Percentiles rank a stretch among this genome's conserved stretches.
These are phyloP conservation scores for Andrena praecox DNA, from an alignment of 2,888 invertebrate genomes.

Conservation along the genomic window DNA sequence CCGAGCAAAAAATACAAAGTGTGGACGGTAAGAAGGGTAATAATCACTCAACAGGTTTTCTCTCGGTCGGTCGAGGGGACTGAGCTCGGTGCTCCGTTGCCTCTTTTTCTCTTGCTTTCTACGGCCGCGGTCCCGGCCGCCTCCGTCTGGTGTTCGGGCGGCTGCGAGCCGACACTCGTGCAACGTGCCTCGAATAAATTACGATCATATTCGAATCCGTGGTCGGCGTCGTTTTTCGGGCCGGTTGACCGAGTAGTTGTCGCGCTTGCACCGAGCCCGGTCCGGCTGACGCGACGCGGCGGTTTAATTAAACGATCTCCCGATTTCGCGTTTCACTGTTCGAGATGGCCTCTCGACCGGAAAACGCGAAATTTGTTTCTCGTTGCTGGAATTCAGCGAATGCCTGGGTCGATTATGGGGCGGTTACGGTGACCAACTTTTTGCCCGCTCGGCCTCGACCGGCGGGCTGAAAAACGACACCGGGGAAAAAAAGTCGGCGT, in stretches of 20 bases:
- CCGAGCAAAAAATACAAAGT: slow-evolving; percentile 13
- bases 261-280: not conserved
- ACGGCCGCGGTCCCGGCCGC: slow-evolving; percentile 15
- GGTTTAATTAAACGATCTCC: slow-evolving; percentile 66
- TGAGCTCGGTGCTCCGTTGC: slow-evolving; percentile 17
- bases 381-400: slow-evolving; percentile 27
- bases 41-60: slow-evolving; percentile 70
- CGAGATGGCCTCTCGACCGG: slow-evolving; percentile 50
- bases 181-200: slow-evolving; percentile 69
- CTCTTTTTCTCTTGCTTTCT: slow-evolving; percentile 13
- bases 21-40: slow-evolving; percentile 39
- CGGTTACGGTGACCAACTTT: slow-evolving; percentile 10
- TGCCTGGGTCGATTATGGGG: slow-evolving; percentile 20
- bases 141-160: slow-evolving; percentile 5
- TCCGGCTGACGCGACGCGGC: slow-evolving; percentile 7
- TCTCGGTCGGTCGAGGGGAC: slow-evolving; percentile 32
- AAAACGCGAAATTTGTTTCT: slow-evolving; percentile 53
- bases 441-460: not conserved
- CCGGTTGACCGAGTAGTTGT: slow-evolving; percentile 33
- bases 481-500: not conserved
- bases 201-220: slow-evolving; percentile 48
- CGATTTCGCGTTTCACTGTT: slow-evolving; percentile 48
- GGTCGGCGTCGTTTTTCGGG: slow-evolving; percentile 41
- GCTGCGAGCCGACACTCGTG: not conserved
- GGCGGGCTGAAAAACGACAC: not conserved